Evolutionary conservation across 2,888 invertebrate species (phyloP), one percentile per base, ranked within the genome.

Genomic region (Leptinotarsa rubiginosa): DNA sequence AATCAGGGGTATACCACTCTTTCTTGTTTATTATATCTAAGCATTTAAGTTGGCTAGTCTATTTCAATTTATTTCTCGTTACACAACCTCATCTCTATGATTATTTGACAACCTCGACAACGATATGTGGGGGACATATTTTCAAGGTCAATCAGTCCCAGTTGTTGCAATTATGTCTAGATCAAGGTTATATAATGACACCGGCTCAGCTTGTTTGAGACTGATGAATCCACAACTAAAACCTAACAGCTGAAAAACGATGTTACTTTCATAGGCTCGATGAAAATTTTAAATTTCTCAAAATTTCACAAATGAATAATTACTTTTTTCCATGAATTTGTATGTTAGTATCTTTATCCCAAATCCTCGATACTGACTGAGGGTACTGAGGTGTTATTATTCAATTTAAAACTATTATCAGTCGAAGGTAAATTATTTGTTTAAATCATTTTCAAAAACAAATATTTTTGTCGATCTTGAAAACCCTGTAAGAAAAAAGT

Each of bases 161-260:
- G 10, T 52, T 52, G 18, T n/a, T 18, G 12, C 52, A 52, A 52
- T 18, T 18, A 52, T 52, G 52, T 52, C 52, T 52, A 52, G 52
- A 52, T 52, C 52, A 52, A 52, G 52, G 52, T 52, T n/a, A 52
- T 10, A 18, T 18, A 18, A 52, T 52, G 52, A 52, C 52, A 52
- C 0, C 18, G 2, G 3, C n/a, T n/a, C 18, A 18, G 18, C 7
- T 18, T 18, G 12, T 18, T 52, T 52, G 18, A 18, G 52, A 52
- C 18, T 52, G 12, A 10, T 7, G 18, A n/a, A 18, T 52, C 18
- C 2, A 52, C 52, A 12, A 12, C 18, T 52, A 18, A 12, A 10
- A 41, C 18, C 3, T 18, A 18, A 7, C 52, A 52, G 52, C 12
- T 18, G 10, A 18, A 18, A 12, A 52, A 18, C 12, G 10, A 52